Conservation (phyloP, 2,797 vertebrate genomes). For the Gobionotothen gibberifrons region DNA sequence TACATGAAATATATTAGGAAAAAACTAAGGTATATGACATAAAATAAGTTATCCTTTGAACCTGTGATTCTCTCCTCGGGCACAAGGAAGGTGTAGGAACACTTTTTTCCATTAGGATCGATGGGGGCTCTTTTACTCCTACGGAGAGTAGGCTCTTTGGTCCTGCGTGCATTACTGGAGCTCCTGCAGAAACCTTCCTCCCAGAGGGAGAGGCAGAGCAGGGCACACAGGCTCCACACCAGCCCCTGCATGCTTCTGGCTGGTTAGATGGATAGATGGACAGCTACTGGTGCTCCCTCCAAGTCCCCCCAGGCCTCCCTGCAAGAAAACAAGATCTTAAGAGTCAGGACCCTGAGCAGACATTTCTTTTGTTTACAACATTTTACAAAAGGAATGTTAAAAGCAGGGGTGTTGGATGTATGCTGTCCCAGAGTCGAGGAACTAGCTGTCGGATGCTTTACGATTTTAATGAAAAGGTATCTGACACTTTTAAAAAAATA, state of each 20-base stretch:
- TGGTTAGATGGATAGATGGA: constrained; percentile 58
- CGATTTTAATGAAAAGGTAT: constrained; percentile 23
- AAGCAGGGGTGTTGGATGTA: constrained; percentile 23
- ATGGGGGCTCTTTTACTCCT: constrained; percentile 74
- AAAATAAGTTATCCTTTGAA: constrained; percentile 32
- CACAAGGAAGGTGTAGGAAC: constrained; percentile 96
- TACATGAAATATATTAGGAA: neutral
- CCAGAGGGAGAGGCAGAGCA: constrained; percentile 86
- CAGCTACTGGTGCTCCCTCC: constrained; percentile 54
- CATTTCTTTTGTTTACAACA: constrained; percentile 26
- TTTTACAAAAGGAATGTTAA: constrained; percentile 34
- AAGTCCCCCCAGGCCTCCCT: constrained; percentile 60
- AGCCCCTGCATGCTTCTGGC: constrained; percentile 83
- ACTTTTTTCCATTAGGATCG: constrained; percentile 88
- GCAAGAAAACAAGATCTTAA: constrained; percentile 48
- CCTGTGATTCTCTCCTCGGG: constrained; percentile 95
- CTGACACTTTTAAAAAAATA: constrained; percentile 20
- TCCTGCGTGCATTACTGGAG: constrained; percentile 78
- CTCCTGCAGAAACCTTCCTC: constrained; percentile 75
- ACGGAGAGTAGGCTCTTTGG: constrained; percentile 63
- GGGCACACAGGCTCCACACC: constrained; percentile 85
- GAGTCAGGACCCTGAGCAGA: constrained; percentile 12
- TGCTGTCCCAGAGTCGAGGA: constrained; percentile 23
- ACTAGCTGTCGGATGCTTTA: neutral
- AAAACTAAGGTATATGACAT: neutral